phyloP scores from a whole-genome alignment of 37 sponge, comb jelly and placozoan species.

The Spongilla lacustris region DNA sequence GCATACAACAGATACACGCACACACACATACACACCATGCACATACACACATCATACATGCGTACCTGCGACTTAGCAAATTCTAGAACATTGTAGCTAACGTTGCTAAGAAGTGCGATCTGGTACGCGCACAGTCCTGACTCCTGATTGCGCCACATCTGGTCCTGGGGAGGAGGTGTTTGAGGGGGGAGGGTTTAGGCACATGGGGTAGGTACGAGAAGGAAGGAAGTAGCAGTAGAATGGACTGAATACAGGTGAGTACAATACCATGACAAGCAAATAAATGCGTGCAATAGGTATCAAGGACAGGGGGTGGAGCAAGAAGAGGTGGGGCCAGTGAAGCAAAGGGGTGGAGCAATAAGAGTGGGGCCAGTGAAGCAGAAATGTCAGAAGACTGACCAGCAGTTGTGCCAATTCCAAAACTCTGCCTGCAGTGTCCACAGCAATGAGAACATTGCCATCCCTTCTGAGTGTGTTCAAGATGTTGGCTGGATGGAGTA shows the following conservation, averaged over 20 bases:
- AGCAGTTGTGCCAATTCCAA: constrained; percentile 95
- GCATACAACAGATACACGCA: not conserved
- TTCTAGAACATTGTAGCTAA: constrained; percentile 97
- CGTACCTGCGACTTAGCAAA: constrained; percentile 96
- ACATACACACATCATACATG: not conserved
- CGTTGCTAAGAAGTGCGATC: constrained; percentile 94
- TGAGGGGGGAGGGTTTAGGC: not conserved
- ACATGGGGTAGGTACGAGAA: not conserved
- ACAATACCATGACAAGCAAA: too few species aligned
- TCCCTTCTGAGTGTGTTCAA: constrained; percentile 85
- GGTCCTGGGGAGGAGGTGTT: constrained; percentile 65
- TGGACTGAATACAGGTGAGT: too few species aligned
- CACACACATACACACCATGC: not conserved
- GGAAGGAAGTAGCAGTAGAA: too few species aligned
- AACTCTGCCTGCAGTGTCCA: constrained; percentile 98
- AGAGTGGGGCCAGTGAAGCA: too few species aligned
- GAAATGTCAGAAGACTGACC: constrained; percentile 39
- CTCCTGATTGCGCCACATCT: constrained; percentile 93
- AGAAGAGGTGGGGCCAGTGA: too few species aligned
- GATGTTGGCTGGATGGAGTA: constrained; percentile 70
- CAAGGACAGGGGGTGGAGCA: too few species aligned
- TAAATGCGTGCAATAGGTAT: too few species aligned
- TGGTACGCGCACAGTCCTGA: constrained; percentile 93
- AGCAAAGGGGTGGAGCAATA: too few species aligned
- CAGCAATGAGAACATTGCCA: constrained; percentile 95